Evolutionary conservation across 2,113 vertebrate species (phyloP), one percentile per base, ranked within the genome.

Genomic region (Ptilorrhoa leucosticta): DNA sequence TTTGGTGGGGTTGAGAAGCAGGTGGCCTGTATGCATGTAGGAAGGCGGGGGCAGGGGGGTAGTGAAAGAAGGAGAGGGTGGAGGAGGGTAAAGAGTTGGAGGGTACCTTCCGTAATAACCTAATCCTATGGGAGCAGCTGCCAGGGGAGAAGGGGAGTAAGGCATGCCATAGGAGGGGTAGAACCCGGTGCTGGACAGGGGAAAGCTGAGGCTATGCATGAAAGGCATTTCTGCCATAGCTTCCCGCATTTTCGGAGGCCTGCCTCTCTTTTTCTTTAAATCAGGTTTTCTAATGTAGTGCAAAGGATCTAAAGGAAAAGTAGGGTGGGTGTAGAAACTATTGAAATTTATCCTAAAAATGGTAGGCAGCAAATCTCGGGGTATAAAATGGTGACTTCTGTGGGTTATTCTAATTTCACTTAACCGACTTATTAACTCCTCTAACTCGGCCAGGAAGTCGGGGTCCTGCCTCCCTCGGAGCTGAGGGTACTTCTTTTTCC

Each of bases 161-260:
- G 99, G 99, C 96, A 99, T 98, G 71, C 99, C 97, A 3, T 99
- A 99, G 20, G 99, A 99, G 18, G 99, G 99, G 75, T 99, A 99
- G 97, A 99, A 99, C 22, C 98, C 98, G 5, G 98, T 98, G 39
- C 98, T 92, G 68, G 98, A 98, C 40, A 98, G 97, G 6, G 99
- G 99, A 63, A 99, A 99, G 90, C 99, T 99, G 89, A 99, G 98
- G 37, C 99, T 99, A 19, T 99, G 99, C 97, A 99, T 98, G 86
- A 99, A 99, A 9, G 99, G 99, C 98, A 99, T 98, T 58, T 99
- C 99, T 21, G 99, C 99, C 98, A 99, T 98, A 4, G 99, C 98
- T 75, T 99, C 99, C 71, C 99, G 98, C 97, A 99, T 98, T 93
- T 99, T 99, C 4, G 99, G 98, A 9, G 99, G 98, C 60, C 99